These are phyloP conservation scores for Erpornis zantholeuca DNA, from an alignment of 2,113 vertebrate genomes.

Conservation along the genomic window DNA sequence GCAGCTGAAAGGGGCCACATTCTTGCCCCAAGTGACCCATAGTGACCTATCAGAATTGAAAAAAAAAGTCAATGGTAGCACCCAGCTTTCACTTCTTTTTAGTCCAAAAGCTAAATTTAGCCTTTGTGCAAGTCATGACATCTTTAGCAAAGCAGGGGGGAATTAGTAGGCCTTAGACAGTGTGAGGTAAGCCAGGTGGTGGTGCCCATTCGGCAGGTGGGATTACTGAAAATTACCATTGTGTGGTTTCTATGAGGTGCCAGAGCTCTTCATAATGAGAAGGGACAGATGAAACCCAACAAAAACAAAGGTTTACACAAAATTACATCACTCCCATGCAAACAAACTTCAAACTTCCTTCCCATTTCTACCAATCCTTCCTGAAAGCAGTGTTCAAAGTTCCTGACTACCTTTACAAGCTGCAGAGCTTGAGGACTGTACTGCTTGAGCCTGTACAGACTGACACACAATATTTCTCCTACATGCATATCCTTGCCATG, in stretches of 20 bases:
- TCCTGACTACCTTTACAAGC: not conserved
- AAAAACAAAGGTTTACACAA: constrained; percentile 42
- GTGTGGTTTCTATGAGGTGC: not conserved
- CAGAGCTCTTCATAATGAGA: constrained; percentile 33
- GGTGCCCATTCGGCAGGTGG: constrained; percentile 27
- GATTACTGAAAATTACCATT: constrained; percentile 9
- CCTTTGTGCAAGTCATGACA: not conserved
- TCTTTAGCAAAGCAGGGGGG: not conserved
- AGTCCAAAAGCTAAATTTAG: not conserved
- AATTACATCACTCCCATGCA: fast-evolving
- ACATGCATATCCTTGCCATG: not conserved
- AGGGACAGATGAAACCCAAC: not conserved
- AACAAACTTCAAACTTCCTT: not conserved
- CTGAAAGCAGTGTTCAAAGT: not conserved
- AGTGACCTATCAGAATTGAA: not conserved
- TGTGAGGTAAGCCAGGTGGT: not conserved
- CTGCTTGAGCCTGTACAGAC: not conserved
- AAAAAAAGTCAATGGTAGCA: constrained; percentile 5
- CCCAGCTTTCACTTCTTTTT: constrained; percentile 25
- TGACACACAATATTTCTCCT: not conserved
- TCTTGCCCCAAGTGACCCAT: not conserved
- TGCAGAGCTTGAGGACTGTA: not conserved
- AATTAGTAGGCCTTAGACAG: constrained; percentile 13
- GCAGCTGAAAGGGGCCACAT: not conserved
- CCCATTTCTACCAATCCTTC: not conserved